A percentile compares a stretch with the other conserved stretches of the same genome.
Evolutionary conservation across 2,113 vertebrate genomes (phyloP).

Genomic region (Sceloporus tristichus): DNA sequence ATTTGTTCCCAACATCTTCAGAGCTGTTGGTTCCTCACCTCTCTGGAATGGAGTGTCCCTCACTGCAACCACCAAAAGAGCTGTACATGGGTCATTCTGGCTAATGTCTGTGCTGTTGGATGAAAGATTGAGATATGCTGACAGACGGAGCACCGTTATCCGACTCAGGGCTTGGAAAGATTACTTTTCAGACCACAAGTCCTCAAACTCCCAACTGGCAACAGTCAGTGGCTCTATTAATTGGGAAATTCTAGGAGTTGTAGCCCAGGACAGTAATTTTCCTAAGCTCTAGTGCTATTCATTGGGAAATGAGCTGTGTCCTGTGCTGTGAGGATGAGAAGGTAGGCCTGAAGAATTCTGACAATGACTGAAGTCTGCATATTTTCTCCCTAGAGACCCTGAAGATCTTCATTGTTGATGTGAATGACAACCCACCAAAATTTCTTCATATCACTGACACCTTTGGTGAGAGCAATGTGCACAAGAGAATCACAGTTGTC

Average conservation of each 20-base stretch:
- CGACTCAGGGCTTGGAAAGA: background rate
- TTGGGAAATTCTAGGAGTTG: background rate
- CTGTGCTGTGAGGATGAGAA: no score
- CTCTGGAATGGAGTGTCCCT: background rate
- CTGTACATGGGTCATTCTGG: background rate
- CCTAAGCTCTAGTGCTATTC: background rate
- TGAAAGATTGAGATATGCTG: background rate
- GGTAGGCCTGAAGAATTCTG: background rate
- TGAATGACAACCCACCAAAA: constrained; percentile 88
- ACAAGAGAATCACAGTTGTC: accelerated
- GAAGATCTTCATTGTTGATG: constrained; percentile 84
- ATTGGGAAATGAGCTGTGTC: background rate
- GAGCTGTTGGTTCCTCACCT: background rate
- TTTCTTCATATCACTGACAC: constrained; percentile 76
- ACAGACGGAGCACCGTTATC: accelerated
- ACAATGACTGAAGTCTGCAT: background rate
- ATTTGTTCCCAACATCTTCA: background rate
- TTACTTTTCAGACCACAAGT: no score
- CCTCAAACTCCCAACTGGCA: no score
- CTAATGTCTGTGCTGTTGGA: no score
- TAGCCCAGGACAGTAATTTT: background rate
- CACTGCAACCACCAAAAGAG: background rate
- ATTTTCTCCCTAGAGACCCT: constrained; percentile 74
- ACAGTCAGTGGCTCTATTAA: background rate
- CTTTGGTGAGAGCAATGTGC: constrained; percentile 78